Evolutionary conservation across 2,113 vertebrate genomes (phyloP).

Genomic region (Okapia johnstoni): DNA sequence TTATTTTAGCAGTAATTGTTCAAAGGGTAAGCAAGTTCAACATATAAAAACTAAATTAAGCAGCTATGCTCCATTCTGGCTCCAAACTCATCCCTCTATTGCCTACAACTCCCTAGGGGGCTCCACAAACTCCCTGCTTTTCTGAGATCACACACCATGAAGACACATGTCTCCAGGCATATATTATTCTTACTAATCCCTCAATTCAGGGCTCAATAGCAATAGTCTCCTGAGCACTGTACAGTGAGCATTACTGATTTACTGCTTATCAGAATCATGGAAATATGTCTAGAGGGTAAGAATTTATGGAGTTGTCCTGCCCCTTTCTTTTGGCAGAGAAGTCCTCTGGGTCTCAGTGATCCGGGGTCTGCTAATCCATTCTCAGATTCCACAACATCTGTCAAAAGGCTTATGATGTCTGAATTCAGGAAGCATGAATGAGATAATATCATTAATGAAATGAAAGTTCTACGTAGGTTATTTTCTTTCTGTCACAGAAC

Average conservation of each 20-base stretch:
- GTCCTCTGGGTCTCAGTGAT: neutral
- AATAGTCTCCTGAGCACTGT: neutral
- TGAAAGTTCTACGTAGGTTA: neutral
- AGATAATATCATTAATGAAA: neutral
- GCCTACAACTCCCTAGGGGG: neutral
- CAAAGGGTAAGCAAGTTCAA: neutral
- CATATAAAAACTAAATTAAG: neutral
- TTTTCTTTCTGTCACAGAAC: neutral
- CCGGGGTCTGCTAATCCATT: neutral
- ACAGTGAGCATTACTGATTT: neutral
- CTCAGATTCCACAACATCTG: neutral
- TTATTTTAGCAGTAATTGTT: neutral
- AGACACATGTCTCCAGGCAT: neutral
- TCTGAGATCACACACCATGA: neutral
- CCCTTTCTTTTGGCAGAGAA: neutral
- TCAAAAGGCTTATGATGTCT: neutral
- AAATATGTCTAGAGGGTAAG: neutral
- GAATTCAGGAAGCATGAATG: neutral
- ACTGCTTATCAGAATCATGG: neutral
- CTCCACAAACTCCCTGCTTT: neutral
- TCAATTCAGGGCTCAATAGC: neutral
- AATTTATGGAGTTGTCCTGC: neutral
- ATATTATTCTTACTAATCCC: neutral
- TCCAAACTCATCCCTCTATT: neutral
- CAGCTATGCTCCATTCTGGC: neutral